phyloP scores from a whole-genome alignment of 2,888 invertebrate genomes.

The Drepana falcataria region DNA sequence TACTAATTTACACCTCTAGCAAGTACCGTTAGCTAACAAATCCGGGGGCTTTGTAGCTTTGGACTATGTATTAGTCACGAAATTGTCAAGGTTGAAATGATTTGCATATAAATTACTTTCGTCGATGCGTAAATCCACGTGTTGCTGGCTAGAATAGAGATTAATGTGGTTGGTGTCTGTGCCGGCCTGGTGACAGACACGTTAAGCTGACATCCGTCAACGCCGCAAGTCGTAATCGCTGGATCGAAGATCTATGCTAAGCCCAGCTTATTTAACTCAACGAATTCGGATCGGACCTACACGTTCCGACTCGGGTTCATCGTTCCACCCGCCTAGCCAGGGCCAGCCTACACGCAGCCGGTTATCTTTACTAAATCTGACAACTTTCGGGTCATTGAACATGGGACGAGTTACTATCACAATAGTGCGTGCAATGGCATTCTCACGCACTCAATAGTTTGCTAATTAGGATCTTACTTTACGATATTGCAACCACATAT shows the following conservation, averaged over 20 bases:
- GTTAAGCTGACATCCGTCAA: conserved; percentile 77
- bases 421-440: conserved; percentile 29
- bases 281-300: conserved; percentile 52
- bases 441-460: not conserved
- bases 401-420: conserved; percentile 4
- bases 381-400: conserved; percentile 51
- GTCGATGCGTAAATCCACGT: conserved; percentile 73
- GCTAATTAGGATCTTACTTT: too few species aligned
- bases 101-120: conserved; percentile 78
- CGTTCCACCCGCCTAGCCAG: conserved; percentile 43
- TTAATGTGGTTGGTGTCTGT: conserved; percentile 71
- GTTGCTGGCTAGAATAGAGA: conserved; percentile 73
- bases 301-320: conserved; percentile 42
- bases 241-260: conserved; percentile 75
- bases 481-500: too few species aligned
- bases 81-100: conserved; percentile 70
- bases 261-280: conserved; percentile 72
- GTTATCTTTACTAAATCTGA: conserved; percentile 62
- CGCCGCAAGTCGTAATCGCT: conserved; percentile 67
- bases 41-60: conserved; percentile 44
- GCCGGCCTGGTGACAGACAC: conserved; percentile 68
- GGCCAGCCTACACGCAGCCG: conserved; percentile 42
- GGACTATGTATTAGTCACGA: conserved; percentile 63
- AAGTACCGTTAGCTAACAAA: conserved; percentile 46
- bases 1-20: conserved; percentile 36